Evolutionary conservation across 2,113 vertebrate genomes (phyloP).

Genomic region (Speoplatyrhinus poulsoni): DNA sequence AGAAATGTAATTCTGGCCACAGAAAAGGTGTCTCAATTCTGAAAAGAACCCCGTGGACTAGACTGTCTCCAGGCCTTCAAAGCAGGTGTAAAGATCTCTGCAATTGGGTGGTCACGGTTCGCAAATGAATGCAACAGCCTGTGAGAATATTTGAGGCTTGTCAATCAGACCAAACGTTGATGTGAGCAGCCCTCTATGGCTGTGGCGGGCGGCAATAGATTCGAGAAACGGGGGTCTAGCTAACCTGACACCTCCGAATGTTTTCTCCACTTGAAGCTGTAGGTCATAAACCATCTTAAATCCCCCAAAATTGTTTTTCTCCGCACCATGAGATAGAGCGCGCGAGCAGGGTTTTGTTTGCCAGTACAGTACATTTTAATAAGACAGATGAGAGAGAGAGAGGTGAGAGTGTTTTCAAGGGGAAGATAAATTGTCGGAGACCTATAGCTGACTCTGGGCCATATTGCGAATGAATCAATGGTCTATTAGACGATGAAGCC

Average conservation of each 20-base stretch:
- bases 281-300: slow-evolving; percentile 60
- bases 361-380: slow-evolving; percentile 73
- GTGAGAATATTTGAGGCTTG: slow-evolving; percentile 36
- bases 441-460: slow-evolving; percentile 52
- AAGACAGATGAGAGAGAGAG: slow-evolving; percentile 56
- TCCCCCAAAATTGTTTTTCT: slow-evolving; percentile 72
- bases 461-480: slow-evolving; percentile 70
- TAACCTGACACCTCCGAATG: slow-evolving; percentile 64
- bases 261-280: slow-evolving; percentile 47
- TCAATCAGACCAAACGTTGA: slow-evolving; percentile 45
- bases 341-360: slow-evolving; percentile 59
- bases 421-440: slow-evolving; percentile 73
- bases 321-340: slow-evolving; percentile 57
- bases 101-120: slow-evolving; percentile 25
- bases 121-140: slow-evolving; percentile 27
- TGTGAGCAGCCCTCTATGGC: slow-evolving; percentile 39
- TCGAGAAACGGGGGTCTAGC: slow-evolving; percentile 50
- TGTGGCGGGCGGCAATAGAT: slow-evolving; percentile 56
- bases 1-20: background rate
- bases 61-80: slow-evolving; percentile 18
- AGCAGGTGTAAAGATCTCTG: background rate
- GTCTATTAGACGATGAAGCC: slow-evolving; percentile 66
- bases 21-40: background rate
- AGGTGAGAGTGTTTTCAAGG: slow-evolving; percentile 40
- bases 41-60: slow-evolving; percentile 6